These are phyloP conservation scores for Microtus ochrogaster DNA, from an alignment of 2,113 vertebrate species.

Conservation along the genomic window DNA sequence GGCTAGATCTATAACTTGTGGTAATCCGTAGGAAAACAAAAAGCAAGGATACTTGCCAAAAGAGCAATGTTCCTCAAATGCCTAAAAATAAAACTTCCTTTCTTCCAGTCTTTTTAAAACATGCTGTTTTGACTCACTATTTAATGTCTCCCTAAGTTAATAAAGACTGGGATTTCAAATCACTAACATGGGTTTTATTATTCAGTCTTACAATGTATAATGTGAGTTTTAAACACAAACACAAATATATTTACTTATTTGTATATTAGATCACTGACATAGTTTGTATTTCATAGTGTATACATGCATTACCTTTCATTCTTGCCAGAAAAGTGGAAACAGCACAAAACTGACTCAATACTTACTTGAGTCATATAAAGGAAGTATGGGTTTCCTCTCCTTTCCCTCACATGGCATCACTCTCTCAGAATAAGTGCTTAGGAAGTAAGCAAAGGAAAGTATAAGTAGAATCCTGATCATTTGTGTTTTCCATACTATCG, in stretches of 20 bases:
- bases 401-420: not conserved
- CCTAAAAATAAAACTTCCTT: not conserved
- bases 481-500: not conserved
- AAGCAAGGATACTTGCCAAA: not conserved
- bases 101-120: not conserved
- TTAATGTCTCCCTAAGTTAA: not conserved
- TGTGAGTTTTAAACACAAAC: slow-evolving; percentile 27
- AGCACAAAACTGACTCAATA: not conserved
- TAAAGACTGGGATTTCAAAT: slow-evolving; percentile 2
- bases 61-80: not conserved
- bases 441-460: not conserved
- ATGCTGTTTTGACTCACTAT: not conserved
- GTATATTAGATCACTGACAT: not conserved
- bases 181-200: not conserved
- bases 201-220: not conserved
- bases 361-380: not conserved
- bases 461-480: not conserved
- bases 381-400: not conserved
- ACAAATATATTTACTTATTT: not conserved
- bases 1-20: not conserved
- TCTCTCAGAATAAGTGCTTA: not conserved
- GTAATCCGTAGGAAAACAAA: not conserved
- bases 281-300: not conserved
- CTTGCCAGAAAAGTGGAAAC: not conserved
- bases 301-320: not conserved